Evolutionary conservation across 2,888 invertebrate genomes (phyloP), one percentile per base, ranked within the genome.

Genomic region (Gastracanthus pulcherrimus): DNA sequence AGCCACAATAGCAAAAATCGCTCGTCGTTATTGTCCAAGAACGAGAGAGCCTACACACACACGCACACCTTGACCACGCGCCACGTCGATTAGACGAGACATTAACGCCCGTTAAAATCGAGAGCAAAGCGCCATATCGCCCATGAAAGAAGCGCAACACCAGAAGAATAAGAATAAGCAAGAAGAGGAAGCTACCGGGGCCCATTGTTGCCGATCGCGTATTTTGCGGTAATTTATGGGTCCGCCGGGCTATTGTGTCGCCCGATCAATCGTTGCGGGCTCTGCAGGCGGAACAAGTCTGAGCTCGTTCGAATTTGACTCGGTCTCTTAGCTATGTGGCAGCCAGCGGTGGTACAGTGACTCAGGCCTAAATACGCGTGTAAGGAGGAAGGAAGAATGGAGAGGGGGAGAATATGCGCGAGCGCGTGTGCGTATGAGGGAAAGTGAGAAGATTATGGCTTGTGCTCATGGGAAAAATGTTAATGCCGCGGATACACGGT

Each of bases 221-320:
- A 75, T 76, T 77, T 62, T 70, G 62, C 48, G 69, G 70, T 77
- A 70, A 77, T 77, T 77, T 77, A 77, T 77, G 51, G 77, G 69
- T 26, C 41, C 66, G 66, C 2, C 38, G n/a, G n/a, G n/a, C 60
- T 55, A 76, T 67, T 76, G 76, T 76, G n/a, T n/a, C n/a, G n/a
- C n/a, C n/a, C 55, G 55, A 45, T 45, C 45, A n/a, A 45, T 45
- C 45, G 45, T 45, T n/a, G n/a, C n/a, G n/a, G n/a, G n/a, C n/a
- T n/a, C n/a, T n/a, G n/a, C n/a, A n/a, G n/a, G n/a, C n/a, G 16
- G 45, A 45, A 45, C 16, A 16, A 62, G 74, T 19, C 34, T 31
- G 5, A 16, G 60, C 62, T 16, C 62, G 64, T 29, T 62, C 64
- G 66, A n/a, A 67, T 76, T 76, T 16, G 41, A 67, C 58, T 41